Percentiles rank a stretch among this genome's conserved stretches.
These are phyloP conservation scores for Lepidochrysops patricia DNA, from an alignment of 2,888 invertebrate genomes.

Conservation along the genomic window DNA sequence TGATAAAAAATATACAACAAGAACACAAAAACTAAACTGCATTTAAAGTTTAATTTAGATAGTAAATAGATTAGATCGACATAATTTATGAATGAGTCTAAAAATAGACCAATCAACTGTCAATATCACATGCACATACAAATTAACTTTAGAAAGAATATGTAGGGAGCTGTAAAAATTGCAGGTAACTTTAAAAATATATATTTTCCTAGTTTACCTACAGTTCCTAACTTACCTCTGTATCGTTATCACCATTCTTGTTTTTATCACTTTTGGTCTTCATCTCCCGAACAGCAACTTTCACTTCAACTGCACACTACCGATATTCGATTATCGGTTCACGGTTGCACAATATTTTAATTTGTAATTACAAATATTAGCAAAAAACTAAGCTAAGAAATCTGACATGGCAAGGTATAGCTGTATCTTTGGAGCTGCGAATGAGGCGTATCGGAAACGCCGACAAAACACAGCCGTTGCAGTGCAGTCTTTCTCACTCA, in stretches of 20 bases:
- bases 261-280: constrained; percentile 76
- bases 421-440: constrained; percentile 35
- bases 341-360: constrained; percentile 6
- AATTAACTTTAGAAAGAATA: constrained; percentile 13
- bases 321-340: constrained; percentile 32
- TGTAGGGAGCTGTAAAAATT: background rate
- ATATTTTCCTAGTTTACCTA: constrained; percentile 3
- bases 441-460: constrained; percentile 44
- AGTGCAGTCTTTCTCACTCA: constrained; percentile 12
- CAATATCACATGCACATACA: constrained; percentile 19
- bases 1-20: background rate
- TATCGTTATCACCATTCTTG: constrained; percentile 70
- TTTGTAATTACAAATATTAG: constrained; percentile 56
- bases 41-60: background rate
- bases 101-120: constrained; percentile 24
- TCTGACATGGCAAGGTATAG: constrained; percentile 58
- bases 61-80: background rate
- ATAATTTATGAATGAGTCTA: constrained; percentile 20
- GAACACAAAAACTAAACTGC: background rate
- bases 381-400: constrained; percentile 56
- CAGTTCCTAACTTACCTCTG: constrained; percentile 63
- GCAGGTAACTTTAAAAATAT: background rate
- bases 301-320: constrained; percentile 58
- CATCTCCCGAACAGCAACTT: constrained; percentile 63
- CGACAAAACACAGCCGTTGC: constrained; percentile 34